Conservation (phyloP, 2,113 vertebrate species). For the Chunga burmeisteri region DNA sequence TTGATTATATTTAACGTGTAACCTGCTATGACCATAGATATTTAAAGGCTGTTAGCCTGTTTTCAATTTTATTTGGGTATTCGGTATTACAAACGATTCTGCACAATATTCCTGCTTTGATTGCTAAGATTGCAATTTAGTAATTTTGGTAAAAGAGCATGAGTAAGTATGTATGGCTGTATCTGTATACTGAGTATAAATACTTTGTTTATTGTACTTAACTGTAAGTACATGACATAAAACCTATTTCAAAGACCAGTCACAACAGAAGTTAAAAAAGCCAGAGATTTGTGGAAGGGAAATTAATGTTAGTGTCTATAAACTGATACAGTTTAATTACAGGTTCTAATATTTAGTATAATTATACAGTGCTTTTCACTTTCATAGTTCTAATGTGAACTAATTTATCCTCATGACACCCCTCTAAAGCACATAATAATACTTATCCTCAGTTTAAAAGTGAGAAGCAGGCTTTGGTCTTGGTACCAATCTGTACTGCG, state of each 20-base stretch:
- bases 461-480: background rate
- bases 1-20: background rate
- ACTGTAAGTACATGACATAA: background rate
- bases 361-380: background rate
- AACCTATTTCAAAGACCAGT: background rate
- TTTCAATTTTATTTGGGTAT: background rate
- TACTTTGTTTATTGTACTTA: background rate
- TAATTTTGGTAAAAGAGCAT: background rate
- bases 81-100: background rate
- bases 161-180: background rate
- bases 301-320: background rate
- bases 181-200: background rate
- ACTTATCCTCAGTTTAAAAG: background rate
- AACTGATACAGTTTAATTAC: conserved; percentile 19
- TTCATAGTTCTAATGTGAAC: background rate
- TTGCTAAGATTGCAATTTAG: background rate
- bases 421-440: background rate
- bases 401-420: background rate
- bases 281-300: background rate
- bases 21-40: background rate
- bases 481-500: background rate
- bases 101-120: background rate
- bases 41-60: background rate
- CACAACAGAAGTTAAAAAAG: background rate
- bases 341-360: background rate